Conservation (phyloP, 2,113 vertebrate genomes). For the human (Homo sapiens) region DNA sequence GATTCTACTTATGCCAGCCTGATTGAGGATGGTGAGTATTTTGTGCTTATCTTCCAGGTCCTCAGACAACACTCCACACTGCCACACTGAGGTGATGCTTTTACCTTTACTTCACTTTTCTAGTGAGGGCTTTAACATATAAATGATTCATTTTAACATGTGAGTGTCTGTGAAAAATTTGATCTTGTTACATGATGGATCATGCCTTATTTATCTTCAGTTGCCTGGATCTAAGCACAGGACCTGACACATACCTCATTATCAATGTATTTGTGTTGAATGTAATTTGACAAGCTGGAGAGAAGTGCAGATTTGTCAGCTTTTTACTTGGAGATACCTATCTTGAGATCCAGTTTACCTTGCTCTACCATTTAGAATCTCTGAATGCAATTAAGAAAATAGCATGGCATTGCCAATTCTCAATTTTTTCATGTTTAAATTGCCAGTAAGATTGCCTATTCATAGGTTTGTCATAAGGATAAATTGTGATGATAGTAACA, state of each 20-base stretch:
- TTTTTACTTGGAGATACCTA: not conserved
- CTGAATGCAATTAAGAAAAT: not conserved
- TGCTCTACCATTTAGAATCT: not conserved
- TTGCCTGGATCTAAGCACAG: not conserved
- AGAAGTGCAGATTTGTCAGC: not conserved
- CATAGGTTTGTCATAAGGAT: not conserved
- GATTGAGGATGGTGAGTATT: rapidly evolving
- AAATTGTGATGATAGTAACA: not conserved
- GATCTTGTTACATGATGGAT: not conserved
- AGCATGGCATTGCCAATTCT: not conserved
- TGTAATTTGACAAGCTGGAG: not conserved
- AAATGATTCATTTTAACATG: not conserved
- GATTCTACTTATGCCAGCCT: not conserved
- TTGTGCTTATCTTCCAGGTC: not conserved
- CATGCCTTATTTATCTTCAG: not conserved
- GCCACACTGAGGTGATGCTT: rapidly evolving
- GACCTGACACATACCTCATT: not conserved
- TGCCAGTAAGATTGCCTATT: not conserved
- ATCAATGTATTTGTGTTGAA: not conserved
- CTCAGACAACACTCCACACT: not conserved
- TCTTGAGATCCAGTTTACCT: not conserved
- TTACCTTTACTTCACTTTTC: not conserved
- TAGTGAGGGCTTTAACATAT: not conserved
- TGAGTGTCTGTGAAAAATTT: not conserved
- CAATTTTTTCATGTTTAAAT: not conserved